Evolutionary conservation across 1,140 invertebrate genomes (phyloP), one percentile per base, ranked within the genome.

Genomic region (Temnothorax curvispinosus): DNA sequence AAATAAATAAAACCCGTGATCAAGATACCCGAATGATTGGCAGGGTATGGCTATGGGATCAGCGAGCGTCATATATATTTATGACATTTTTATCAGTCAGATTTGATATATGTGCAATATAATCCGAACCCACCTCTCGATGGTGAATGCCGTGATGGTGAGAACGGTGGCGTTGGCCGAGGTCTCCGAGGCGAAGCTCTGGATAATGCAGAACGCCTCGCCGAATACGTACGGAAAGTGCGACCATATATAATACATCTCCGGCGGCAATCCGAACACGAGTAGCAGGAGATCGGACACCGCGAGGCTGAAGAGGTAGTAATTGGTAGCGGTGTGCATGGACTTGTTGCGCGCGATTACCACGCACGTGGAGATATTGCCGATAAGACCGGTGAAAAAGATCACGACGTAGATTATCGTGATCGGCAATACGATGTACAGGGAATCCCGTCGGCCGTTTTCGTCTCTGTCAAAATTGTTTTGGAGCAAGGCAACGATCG

Each of bases 161-260:
- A 99, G 96, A 0, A 99, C 98, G 0, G 99, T 99, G 0, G 99
- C 98, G 94, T 99, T 99, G 2, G 98, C 98, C 0, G 98, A 99
- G 5, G 98, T 98, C 94, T 99, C 99, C 0, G 98, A 97, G 0
- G 98, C 96, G 58, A 99, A 96, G 0, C 98, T 98, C 82, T 98
- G 97, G 38, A 98, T 95, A 8, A 98, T 96, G 94, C 98, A 99
- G 94, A 99, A 98, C 1, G 96, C 96, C 86, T 98, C 97, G 0
- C 98, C 98, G 91, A 99, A 99, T 11, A 97, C 95, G 94, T 99
- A 99, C 0, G 98, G 98, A 95, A 98, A 98, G 72, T 97, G 96
- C 2, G 97, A 97, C 98, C 98, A 99, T 56, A 99, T 98, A 62
- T 96, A 97, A 93, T 98, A 98, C 87, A 99, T 97, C 93, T 99